phyloP scores from a whole-genome alignment of 37 sponge, comb jelly and placozoan genomes.

The Spongia lamella region DNA sequence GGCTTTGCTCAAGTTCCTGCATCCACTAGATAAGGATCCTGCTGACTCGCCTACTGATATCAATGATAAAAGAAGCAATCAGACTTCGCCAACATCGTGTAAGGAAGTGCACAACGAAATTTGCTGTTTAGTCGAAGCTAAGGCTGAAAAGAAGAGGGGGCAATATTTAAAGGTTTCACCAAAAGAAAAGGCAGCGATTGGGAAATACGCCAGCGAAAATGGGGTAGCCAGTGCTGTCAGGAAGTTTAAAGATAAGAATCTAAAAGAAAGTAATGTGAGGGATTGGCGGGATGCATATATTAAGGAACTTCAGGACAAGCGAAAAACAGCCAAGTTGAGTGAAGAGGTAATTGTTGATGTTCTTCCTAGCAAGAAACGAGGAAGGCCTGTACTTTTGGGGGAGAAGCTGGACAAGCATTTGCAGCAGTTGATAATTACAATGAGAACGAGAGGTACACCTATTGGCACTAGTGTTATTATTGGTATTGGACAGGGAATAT shows the following conservation, averaged over 20 bases:
- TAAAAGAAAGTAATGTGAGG: no score
- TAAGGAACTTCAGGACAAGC: background rate
- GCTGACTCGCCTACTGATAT: no score
- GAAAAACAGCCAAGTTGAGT: conserved; percentile 6
- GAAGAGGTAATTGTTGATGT: conserved; percentile 13
- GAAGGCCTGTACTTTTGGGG: background rate
- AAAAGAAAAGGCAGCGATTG: conserved; percentile 34
- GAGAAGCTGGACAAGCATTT: background rate
- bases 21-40: no score
- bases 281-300: background rate
- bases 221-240: conserved; percentile 23
- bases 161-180: conserved; percentile 39
- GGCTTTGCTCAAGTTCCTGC: no score
- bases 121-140: no score
- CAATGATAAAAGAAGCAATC: no score
- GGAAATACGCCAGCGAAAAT: conserved; percentile 13
- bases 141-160: conserved; percentile 36
- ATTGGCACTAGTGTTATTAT: no score
- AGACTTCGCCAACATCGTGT: no score
- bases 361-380: background rate
- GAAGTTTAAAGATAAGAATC: background rate
- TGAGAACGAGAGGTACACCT: no score
- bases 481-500: no score
- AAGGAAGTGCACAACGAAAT: no score
- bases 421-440: no score